phyloP scores from a whole-genome alignment of 2,797 vertebrate species.

The Thripadectes ignobilis region DNA sequence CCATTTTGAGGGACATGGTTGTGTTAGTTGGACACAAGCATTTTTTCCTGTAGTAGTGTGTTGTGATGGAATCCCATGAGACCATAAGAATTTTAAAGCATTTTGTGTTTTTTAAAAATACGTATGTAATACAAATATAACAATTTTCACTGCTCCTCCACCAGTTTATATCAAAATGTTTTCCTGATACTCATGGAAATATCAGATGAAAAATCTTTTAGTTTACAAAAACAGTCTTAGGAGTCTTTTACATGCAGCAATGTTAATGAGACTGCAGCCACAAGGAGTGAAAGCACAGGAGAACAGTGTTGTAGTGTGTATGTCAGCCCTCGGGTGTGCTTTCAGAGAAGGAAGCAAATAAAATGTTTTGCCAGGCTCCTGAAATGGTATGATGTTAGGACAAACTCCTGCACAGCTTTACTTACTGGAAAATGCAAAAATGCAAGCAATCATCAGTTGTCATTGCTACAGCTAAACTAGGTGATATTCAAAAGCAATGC shows the following conservation, averaged over 20 bases:
- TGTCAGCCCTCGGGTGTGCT: not conserved
- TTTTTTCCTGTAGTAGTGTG: not conserved
- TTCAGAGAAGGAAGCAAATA: constrained; percentile 48
- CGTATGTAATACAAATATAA: not conserved
- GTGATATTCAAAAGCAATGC: not conserved
- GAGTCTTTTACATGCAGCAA: not conserved
- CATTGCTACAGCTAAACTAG: not conserved
- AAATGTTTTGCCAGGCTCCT: constrained; percentile 41
- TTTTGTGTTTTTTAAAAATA: not conserved
- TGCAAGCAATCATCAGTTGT: not conserved
- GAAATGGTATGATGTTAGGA: not conserved
- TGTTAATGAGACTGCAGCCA: constrained; percentile 46
- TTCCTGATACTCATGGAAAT: not conserved
- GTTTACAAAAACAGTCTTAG: not conserved
- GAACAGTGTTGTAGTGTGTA: constrained; percentile 49
- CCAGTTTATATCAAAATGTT: not conserved
- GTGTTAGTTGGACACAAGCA: not conserved
- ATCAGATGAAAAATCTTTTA: not conserved
- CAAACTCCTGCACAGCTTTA: not conserved
- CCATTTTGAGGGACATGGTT: not conserved
- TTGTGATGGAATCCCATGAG: not conserved
- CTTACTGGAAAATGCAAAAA: not conserved
- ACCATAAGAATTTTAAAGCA: not conserved
- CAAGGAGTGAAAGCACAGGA: not conserved
- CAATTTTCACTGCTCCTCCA: not conserved